A percentile compares a stretch with the other conserved stretches of the same genome.
Evolutionary conservation across 2,888 invertebrate genomes (phyloP).

Genomic region (Pristionchus arcanus): DNA sequence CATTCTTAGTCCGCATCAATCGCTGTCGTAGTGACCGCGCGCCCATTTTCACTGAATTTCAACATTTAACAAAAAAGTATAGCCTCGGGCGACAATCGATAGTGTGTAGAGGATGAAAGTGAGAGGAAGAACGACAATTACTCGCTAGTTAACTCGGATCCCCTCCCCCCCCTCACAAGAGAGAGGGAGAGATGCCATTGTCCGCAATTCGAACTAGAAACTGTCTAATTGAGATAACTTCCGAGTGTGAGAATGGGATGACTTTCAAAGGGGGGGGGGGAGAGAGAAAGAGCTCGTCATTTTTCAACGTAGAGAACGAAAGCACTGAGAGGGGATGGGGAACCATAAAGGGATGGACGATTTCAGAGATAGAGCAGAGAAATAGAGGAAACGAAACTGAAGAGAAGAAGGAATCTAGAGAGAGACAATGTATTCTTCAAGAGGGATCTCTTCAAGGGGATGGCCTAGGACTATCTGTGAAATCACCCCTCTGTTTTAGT

Average conservation of each 20-base stretch:
- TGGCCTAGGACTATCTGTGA: not conserved
- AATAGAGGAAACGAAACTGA: not conserved
- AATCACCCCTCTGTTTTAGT: not conserved
- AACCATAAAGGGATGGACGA: not conserved
- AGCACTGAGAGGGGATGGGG: constrained; percentile 1
- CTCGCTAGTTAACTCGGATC: not conserved
- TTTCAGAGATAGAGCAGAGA: not conserved
- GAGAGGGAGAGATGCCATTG: constrained; percentile 4
- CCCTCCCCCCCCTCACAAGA: not conserved
- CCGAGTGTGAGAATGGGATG: not conserved
- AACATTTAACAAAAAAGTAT: not conserved
- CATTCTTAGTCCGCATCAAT: constrained; percentile 48
- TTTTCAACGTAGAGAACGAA: constrained; percentile 22
- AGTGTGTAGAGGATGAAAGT: not conserved
- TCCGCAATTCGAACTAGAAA: not conserved
- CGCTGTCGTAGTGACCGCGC: constrained; percentile 52
- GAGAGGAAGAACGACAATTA: constrained; percentile 29
- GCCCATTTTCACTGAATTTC: not conserved
- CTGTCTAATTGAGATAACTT: not conserved
- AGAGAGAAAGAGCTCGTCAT: constrained; percentile 1
- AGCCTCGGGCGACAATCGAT: constrained; percentile 15
- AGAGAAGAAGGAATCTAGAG: not conserved
- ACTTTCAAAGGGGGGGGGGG: not conserved
- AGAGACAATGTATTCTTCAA: not conserved
- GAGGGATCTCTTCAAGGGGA: not conserved